Conservation (phyloP, 2,797 vertebrate species). For the Basileuterus tristriatus region DNA sequence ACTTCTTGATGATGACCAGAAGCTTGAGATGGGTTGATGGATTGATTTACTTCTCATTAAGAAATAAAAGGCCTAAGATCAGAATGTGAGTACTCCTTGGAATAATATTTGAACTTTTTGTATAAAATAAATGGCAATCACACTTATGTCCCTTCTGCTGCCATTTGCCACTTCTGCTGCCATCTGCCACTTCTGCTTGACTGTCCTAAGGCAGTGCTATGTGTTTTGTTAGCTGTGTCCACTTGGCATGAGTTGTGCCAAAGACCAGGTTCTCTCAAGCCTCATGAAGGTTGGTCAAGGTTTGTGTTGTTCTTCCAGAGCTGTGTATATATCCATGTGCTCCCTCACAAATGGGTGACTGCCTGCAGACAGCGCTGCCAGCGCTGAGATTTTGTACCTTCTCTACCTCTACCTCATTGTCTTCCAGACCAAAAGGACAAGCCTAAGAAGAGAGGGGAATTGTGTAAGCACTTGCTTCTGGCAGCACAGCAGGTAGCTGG, state of each 20-base stretch:
- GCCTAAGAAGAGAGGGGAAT: neutral
- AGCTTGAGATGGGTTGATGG: neutral
- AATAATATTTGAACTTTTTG: neutral
- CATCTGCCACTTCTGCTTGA: rapidly evolving
- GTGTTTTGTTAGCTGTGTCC: neutral
- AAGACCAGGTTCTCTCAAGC: neutral
- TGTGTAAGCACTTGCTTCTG: neutral
- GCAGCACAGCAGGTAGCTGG: neutral
- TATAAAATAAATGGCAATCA: neutral
- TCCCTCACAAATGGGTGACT: neutral
- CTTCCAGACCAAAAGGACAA: neutral
- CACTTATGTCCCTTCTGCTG: neutral
- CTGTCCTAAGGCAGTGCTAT: neutral
- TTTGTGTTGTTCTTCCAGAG: neutral
- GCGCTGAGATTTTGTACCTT: neutral
- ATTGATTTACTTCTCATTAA: neutral
- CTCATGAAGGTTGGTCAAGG: rapidly evolving
- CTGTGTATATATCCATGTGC: rapidly evolving
- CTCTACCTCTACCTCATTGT: neutral
- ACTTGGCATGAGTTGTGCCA: neutral
- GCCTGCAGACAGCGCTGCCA: neutral
- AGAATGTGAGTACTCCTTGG: neutral
- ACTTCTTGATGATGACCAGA: neutral
- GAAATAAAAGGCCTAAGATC: neutral
- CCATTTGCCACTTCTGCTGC: rapidly evolving